These are phyloP conservation scores for Nebria salina DNA, from an alignment of 2,888 invertebrate genomes.

Conservation along the genomic window DNA sequence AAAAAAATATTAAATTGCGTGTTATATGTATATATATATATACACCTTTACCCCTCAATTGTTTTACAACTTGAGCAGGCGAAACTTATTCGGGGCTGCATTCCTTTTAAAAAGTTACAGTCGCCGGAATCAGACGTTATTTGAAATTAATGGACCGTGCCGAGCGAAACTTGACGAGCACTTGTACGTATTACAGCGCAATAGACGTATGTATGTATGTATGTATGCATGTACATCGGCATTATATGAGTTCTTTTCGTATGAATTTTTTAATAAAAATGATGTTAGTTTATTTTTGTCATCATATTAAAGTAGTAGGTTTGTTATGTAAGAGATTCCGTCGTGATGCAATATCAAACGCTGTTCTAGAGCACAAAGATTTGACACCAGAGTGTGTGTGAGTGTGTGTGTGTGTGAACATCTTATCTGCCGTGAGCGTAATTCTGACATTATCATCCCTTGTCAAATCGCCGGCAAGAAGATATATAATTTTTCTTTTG, in stretches of 20 bases:
- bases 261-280: too few species aligned
- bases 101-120: slow-evolving; percentile 46
- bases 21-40: slow-evolving; percentile 22
- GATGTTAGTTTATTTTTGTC: too few species aligned
- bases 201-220: too few species aligned
- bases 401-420: slow-evolving; percentile 4
- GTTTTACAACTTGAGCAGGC: slow-evolving; percentile 42
- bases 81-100: slow-evolving; percentile 20
- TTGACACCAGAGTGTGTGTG: background rate
- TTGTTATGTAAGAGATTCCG: too few species aligned
- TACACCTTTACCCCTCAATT: slow-evolving; percentile 42
- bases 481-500: slow-evolving; percentile 45
- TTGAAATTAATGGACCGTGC: slow-evolving; percentile 44
- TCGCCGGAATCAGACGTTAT: slow-evolving; percentile 30
- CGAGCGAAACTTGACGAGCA: slow-evolving; percentile 13
- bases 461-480: slow-evolving; percentile 45
- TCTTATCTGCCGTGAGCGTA: slow-evolving; percentile 28
- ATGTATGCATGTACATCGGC: too few species aligned
- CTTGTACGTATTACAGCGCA: background rate
- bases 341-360: too few species aligned
- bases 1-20: slow-evolving; percentile 47
- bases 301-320: too few species aligned
- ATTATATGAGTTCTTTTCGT: too few species aligned
- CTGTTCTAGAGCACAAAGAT: background rate
- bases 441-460: slow-evolving; percentile 43